Evolutionary conservation across 1,140 invertebrate genomes (phyloP), one percentile per base, ranked within the genome.

Genomic region (Nymphalis io): DNA sequence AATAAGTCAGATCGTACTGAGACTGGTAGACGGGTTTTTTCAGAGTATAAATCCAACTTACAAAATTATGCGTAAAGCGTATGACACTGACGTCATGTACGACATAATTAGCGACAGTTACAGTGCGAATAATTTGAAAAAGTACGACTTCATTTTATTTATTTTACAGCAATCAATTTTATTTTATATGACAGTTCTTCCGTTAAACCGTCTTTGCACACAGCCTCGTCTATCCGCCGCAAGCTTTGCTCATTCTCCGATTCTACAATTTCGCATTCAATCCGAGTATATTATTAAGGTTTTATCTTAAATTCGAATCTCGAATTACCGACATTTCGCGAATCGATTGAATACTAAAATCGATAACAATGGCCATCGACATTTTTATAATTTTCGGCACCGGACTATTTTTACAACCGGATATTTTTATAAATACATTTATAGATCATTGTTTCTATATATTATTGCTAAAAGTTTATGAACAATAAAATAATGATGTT

Each of bases 271-370:
- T 78, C 51, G 64, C 62, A 80, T 82, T 71, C 80, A 72, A 65
- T 13, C 27, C 39, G 11, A 65, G 67, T 71, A 65, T 40, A 68
- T 57, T 74, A 82, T 81, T 80, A 80, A 72, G 71, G 65, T 62
- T 40, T 64, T 81, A 83, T 81, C 75, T 74, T 33, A 63, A 66
- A 75, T 72, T 72, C 68, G 65, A 42, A 79, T 78, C 79, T 77
- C 73, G 73, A 76, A 72, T 78, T 77, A 66, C 75, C 70, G 72
- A 76, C 77, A 70, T 53, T 72, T 80, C 65, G 75, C 53, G 60
- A 73, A 74, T 75, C 68, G 71, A 60, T 60, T 69, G 81, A 83
- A 83, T 83, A 81, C 75, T 81, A 79, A 82, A 68, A 73, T 71
- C 68, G 46, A 72, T 75, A 20, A 81, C 77, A 83, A 83, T 81